A percentile compares a stretch with the other conserved stretches of the same genome.
Evolutionary conservation across 2,888 invertebrate species (phyloP).

Genomic region (Campaea margaritaria): DNA sequence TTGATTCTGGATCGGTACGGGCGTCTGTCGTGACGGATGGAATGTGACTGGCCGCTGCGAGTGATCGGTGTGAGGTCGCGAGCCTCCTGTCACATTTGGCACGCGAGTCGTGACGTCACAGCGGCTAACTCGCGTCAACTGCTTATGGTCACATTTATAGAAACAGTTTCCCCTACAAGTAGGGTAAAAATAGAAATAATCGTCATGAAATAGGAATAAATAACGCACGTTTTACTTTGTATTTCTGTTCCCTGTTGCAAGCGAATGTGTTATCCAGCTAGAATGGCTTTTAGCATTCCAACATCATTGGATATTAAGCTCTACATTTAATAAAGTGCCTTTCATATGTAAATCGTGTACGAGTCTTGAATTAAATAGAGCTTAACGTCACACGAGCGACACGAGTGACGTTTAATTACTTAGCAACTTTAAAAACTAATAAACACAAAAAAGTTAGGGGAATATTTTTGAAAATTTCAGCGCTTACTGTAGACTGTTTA

Average conservation of each 20-base stretch:
- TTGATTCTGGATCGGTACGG: slow-evolving; percentile 19
- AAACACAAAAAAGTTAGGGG: neutral
- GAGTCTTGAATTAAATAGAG: slow-evolving; percentile 5
- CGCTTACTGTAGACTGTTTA: neutral
- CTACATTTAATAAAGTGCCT: slow-evolving; percentile 14
- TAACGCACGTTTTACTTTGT: neutral
- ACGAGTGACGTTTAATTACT: neutral
- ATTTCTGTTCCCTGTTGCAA: slow-evolving; percentile 6
- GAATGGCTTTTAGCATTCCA: slow-evolving; percentile 8
- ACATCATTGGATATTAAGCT: slow-evolving; percentile 15
- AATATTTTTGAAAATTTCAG: neutral
- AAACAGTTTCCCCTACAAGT: slow-evolving; percentile 39
- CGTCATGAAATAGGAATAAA: neutral
- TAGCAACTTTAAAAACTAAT: neutral
- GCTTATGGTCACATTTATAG: slow-evolving; percentile 30
- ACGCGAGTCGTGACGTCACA: slow-evolving; percentile 60
- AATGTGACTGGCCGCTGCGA: slow-evolving; percentile 37
- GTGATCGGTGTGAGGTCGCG: slow-evolving; percentile 34
- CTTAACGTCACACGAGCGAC: slow-evolving; percentile 3
- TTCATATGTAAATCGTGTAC: slow-evolving; percentile 7
- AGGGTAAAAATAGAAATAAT: slow-evolving; percentile 23
- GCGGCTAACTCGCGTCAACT: slow-evolving; percentile 36
- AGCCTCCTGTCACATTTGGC: slow-evolving; percentile 40
- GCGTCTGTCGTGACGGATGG: slow-evolving; percentile 34
- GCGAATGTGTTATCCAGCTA: slow-evolving; percentile 11